Percentiles rank a stretch among this genome's conserved stretches.
phyloP scores from a whole-genome alignment of 2,888 invertebrate genomes.

The Melanostoma scalare region DNA sequence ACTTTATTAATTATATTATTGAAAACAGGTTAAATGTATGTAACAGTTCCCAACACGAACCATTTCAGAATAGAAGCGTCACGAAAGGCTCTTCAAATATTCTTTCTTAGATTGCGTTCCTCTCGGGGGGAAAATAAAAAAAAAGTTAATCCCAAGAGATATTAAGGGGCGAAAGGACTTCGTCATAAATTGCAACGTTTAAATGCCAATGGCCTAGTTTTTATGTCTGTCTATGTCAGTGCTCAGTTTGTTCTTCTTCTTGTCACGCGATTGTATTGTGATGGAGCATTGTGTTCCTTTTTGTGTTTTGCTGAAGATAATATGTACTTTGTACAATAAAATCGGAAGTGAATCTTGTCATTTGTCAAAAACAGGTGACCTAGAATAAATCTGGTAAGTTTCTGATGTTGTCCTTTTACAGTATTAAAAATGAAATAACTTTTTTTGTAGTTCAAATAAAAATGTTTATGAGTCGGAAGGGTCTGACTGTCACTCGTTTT shows the following conservation, averaged over 20 bases:
- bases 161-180: conserved; percentile 30
- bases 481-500: too few species aligned
- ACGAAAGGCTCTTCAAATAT: conserved; percentile 47
- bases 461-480: too few species aligned
- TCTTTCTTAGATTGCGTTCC: conserved; percentile 4
- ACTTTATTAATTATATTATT: conserved; percentile 43
- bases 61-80: conserved; percentile 50
- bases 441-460: too few species aligned
- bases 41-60: conserved; percentile 62
- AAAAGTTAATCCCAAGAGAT: conserved; percentile 16
- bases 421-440: too few species aligned
- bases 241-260: conserved; percentile 52
- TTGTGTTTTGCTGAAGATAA: background rate
- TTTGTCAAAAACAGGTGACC: too few species aligned
- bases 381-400: too few species aligned
- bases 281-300: conserved; percentile 11
- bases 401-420: too few species aligned
- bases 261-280: conserved; percentile 51
- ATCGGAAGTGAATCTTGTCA: too few species aligned
- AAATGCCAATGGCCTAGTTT: conserved; percentile 61
- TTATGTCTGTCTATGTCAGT: conserved; percentile 35
- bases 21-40: conserved; percentile 35
- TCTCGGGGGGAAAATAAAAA: conserved; percentile 40
- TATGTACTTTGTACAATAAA: too few species aligned
- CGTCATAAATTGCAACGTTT: conserved; percentile 56